Base-by-base conservation (phyloP, 2,797 vertebrate species). In the Esox lucius region DNA sequence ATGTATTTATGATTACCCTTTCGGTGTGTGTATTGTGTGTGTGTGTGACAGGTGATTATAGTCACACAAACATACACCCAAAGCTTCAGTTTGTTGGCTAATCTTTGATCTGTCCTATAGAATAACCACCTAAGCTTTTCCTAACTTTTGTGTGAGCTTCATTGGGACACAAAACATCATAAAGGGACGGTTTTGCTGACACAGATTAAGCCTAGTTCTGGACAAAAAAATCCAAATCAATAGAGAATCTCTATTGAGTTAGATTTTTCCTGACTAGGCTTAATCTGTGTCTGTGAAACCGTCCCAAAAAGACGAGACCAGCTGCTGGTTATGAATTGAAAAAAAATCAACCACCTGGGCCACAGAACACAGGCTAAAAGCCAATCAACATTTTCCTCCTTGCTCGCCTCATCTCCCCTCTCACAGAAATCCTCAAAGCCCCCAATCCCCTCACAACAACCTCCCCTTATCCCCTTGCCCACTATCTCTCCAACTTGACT, bases 101-200 rank as follows among this genome's bases (percentile, higher is more conserved):
- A 73, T 80, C 82, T 86, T 88, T 86, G 76, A 51, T 46, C 33
- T 70, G 75, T 83, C 75, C 78, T 85, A 83, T 73, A 85, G 59
- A 84, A 75, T 77, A 74, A 83, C 53, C 53, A 56, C 73, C 66
- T 53, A 70, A 74, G 71, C 75, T 82, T 49, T 74, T 84, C 77
- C 62, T 64, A 73, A 84, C 75, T 49, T 51, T 71, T 86, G 80
- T 87, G 88, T 83, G 78, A 76, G 76, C 17, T 74, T 88, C 87
- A 86, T 88, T 89, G 88, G 88, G 83, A 86, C 77, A 72, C 39
- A 22, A 39, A 78, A 82, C 86, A 16, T 59, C 82, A 70, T 81
- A 62, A 28, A 64, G 35, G 35, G 7, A 39, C 35, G 39, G 35
- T 39, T 39, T 39, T 39, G 35, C 7, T 39, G 35, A 39, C 2